Evolutionary conservation across 1,140 invertebrate genomes (phyloP).

Genomic region (Aphis gossypii): DNA sequence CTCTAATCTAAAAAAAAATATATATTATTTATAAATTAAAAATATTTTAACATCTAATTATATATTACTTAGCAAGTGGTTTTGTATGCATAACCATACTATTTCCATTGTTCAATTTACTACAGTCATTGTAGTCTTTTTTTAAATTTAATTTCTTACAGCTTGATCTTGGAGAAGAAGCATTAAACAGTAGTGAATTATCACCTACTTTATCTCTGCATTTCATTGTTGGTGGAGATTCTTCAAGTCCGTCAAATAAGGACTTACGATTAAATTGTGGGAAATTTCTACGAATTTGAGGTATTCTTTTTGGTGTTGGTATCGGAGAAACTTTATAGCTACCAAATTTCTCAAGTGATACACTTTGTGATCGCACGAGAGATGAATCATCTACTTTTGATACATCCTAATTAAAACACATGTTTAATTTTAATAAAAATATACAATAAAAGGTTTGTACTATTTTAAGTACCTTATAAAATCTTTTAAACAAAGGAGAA

Average conservation of each 20-base stretch:
- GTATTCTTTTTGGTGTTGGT: conserved; percentile 43
- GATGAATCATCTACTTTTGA: conserved; percentile 51
- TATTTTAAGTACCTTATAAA: conserved; percentile 47
- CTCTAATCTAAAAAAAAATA: conserved; percentile 34
- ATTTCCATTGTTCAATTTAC: conserved; percentile 4
- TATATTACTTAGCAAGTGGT: conserved; percentile 51
- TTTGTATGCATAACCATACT: conserved; percentile 49
- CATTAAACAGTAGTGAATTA: conserved; percentile 19
- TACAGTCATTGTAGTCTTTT: conserved; percentile 15
- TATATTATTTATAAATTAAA: background rate
- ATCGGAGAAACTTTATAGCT: conserved; percentile 53
- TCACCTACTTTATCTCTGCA: conserved; percentile 26
- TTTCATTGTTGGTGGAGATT: conserved; percentile 44
- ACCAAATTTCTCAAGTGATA: conserved; percentile 51
- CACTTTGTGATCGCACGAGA: conserved; percentile 43
- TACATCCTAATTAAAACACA: conserved; percentile 33
- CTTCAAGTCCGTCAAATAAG: conserved; percentile 53
- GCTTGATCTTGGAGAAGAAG: conserved; percentile 32
- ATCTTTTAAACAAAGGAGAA: conserved; percentile 73
- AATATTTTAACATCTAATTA: background rate
- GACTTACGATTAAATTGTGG: conserved; percentile 53
- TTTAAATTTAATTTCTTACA: conserved; percentile 55
- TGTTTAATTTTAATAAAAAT: background rate
- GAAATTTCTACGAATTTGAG: conserved; percentile 40
- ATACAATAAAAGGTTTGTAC: background rate